Evolutionary conservation across 1,140 invertebrate species (phyloP), one percentile per base, ranked within the genome.

Genomic region (Maconellicoccus hirsutus): DNA sequence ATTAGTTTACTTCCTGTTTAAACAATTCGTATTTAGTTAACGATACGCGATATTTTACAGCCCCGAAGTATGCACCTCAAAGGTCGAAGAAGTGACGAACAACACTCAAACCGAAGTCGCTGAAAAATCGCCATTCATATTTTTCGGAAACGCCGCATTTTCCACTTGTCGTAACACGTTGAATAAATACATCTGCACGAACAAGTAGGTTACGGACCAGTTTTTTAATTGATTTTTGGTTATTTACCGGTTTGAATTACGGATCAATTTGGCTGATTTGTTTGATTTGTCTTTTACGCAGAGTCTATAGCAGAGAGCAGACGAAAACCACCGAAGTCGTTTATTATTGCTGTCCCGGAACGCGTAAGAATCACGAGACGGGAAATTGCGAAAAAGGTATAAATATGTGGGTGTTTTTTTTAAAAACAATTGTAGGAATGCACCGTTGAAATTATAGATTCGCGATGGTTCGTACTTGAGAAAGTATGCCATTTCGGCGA

Each of bases 111-210:
- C 71, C 16, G 73, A 73, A 19, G 19, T 26, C 12, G 42, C 59
- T 10, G 33, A 71, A 25, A 38, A 69, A 29, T 27, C 70, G 10
- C 75, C 72, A 7, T 52, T 75, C 26, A 29, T 75, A 10, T 70
- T 73, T 19, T 66, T 74, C 27, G 75, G 75, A 19, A 72, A 71
- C 16, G 70, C 72, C 3, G 71, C 71, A 23, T 74, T 74, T 70
- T 71, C 71, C 23, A 70, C 70, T 12, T 75, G 75, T 72, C 72
- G 73, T 38, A 73, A 75, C 52, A 73, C 70, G 6, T 70, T 74
- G 0, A 72, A 69, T 66, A 75, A 74, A 73, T 75, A 75, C 70
- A 70, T 75, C n/a, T 75, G 75, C 70, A 75, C 74, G 4, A 75
- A 73, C 14, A 72, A 73, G 74, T 75, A 72, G 73, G 61, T 25